These are phyloP conservation scores for Hydrozoanthus gracilis DNA, from an alignment of 92 coral and sea anemone species.

Conservation along the genomic window DNA sequence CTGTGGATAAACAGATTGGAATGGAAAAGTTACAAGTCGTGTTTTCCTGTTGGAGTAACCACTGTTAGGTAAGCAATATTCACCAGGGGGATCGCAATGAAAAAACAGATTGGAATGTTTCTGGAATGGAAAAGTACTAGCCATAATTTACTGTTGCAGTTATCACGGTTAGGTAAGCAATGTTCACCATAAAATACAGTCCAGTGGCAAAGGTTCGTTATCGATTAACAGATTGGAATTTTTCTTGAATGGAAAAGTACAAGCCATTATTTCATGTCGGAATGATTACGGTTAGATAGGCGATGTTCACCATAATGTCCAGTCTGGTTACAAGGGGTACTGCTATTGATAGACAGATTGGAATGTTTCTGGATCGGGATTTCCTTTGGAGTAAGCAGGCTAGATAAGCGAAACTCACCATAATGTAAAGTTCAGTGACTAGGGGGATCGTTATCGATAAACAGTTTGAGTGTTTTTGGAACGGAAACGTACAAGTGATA, in stretches of 20 bases:
- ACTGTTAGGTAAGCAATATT: no score
- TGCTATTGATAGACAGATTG: not conserved
- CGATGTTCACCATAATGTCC: no score
- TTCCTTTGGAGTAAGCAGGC: no score
- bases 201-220: not conserved
- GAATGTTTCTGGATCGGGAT: conserved; percentile 76
- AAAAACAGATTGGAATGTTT: conserved; percentile 2
- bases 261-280: no score
- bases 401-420: no score
- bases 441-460: not conserved
- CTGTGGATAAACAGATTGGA: not conserved
- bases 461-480: not conserved
- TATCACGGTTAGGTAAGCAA: conserved; percentile 63
- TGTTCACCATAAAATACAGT: not conserved
- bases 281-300: no score
- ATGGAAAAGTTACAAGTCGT: conserved; percentile 55
- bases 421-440: no score
- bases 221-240: conserved; percentile 60
- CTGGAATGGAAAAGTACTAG: no score
- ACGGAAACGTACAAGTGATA: no score
- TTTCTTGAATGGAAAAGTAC: conserved; percentile 43
- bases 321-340: no score
- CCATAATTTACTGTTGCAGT: no score
- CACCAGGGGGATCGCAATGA: not conserved
- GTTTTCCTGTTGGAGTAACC: no score